These are phyloP conservation scores for Opisthograptis luteolata DNA, from an alignment of 2,888 invertebrate species.

Conservation along the genomic window DNA sequence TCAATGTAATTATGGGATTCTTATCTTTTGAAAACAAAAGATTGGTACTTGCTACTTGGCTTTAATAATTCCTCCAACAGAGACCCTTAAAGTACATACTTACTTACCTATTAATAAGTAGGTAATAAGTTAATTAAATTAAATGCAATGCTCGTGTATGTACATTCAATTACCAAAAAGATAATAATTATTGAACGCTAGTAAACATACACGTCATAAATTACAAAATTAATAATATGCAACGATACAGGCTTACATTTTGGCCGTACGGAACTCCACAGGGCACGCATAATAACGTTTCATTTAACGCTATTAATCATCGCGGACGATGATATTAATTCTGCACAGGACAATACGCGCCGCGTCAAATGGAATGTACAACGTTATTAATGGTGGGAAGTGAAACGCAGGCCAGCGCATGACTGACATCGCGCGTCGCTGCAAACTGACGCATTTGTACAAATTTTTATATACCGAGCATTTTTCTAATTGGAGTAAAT, in stretches of 20 bases:
- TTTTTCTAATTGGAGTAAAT: too few relatives aligned
- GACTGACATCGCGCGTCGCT: slow-evolving; percentile 31
- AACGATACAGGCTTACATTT: slow-evolving; percentile 9
- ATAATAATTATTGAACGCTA: neutral
- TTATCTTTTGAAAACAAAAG: too few relatives aligned
- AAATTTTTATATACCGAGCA: too few relatives aligned
- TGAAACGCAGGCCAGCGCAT: slow-evolving; percentile 31
- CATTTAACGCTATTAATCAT: slow-evolving; percentile 51
- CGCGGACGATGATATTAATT: slow-evolving; percentile 40
- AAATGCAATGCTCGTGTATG: too few relatives aligned
- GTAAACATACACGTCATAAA: slow-evolving; percentile 5
- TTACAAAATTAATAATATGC: slow-evolving; percentile 21
- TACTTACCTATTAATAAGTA: too few relatives aligned
- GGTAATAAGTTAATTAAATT: neutral
- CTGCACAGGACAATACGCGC: slow-evolving; percentile 43
- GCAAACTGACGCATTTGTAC: too few relatives aligned
- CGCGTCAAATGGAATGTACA: slow-evolving; percentile 47
- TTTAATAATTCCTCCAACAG: too few relatives aligned
- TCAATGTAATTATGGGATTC: too few relatives aligned
- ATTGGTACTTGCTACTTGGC: too few relatives aligned
- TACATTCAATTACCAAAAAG: neutral
- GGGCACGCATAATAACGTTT: slow-evolving; percentile 40
- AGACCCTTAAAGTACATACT: too few relatives aligned
- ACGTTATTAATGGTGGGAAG: slow-evolving; percentile 44
- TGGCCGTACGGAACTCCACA: slow-evolving; percentile 21